These are phyloP conservation scores for Copsychus sechellarum DNA, from an alignment of 2,113 vertebrate genomes.

Conservation along the genomic window DNA sequence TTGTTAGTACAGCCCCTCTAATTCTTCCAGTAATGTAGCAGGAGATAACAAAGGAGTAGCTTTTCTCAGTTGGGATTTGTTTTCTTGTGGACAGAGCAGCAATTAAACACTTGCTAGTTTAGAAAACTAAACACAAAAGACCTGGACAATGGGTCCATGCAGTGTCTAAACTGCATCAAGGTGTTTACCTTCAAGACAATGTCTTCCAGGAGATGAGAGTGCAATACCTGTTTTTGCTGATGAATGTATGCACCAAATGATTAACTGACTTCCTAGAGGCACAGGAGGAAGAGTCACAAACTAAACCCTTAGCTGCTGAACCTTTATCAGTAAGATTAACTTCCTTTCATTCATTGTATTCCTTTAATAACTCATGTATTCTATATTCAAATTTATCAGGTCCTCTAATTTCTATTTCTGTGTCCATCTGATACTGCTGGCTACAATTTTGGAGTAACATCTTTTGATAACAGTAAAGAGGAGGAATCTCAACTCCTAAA, in stretches of 20 bases:
- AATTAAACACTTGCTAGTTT: background rate
- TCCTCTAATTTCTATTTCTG: background rate
- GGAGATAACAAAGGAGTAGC: background rate
- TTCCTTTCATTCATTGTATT: background rate
- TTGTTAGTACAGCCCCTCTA: background rate
- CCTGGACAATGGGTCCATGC: background rate
- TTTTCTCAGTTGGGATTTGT: background rate
- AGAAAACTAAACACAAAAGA: background rate
- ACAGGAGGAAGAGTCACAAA: background rate
- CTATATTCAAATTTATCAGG: background rate
- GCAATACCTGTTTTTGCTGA: background rate
- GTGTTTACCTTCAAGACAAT: background rate
- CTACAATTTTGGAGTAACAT: background rate
- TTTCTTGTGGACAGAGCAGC: background rate
- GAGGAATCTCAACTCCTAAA: background rate
- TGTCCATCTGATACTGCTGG: background rate
- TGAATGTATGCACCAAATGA: background rate
- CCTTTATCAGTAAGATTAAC: background rate
- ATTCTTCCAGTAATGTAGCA: background rate
- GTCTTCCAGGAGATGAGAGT: background rate
- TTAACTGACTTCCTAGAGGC: background rate
- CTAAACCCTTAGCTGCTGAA: background rate
- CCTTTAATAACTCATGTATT: background rate
- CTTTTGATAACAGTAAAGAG: background rate
- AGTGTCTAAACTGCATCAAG: background rate